Base-by-base conservation (phyloP, 2,797 vertebrate genomes). In the Pelochelys cantorii region DNA sequence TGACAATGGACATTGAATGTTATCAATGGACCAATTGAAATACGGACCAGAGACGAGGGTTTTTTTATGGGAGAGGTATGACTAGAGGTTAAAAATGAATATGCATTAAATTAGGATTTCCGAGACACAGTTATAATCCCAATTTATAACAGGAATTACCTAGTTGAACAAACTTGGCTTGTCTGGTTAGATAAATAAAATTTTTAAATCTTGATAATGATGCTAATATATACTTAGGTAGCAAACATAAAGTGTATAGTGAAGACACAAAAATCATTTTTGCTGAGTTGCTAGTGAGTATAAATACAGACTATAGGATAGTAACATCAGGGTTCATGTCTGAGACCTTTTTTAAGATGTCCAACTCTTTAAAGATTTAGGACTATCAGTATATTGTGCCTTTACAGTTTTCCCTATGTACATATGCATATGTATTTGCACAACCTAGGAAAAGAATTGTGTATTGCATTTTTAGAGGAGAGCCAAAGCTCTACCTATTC, bases 251-350 rank as follows among this genome's bases (percentile, higher is more conserved):
- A 91, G 86, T 54, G 3, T 59, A 25, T 11, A 53, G 31, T 56
- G 31, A 89, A 90, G 56, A 84, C n/a, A 42, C 83, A 1, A 34
- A 79, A 93, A 83, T 89, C 1, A 75, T 84, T 95, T 84, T 75
- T 65, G 68, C 6, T 8, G 2, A 20, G 5, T 22, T 92, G 31
- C 27, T 65, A 88, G 53, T 27, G 78, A 92, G 90, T 22, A 74
- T 56, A 79, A 81, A 88, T n/a, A 62, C 56, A 81, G 7, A 20
- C 23, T 60, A 68, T 75, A 84, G 74, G 62, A n/a, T 12, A 93
- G 11, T 0, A 1, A 2, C 62, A 54, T 60, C 13, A 79, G 65
- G 2, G 37, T 89, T 92, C 83, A 89, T 23, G 87, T 65, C 60
- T 29, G 25, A 92, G 29, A 53, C 12, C 81, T 15, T 11, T 60